phyloP scores from a whole-genome alignment of 1,140 invertebrate species.

The Monomorium pharaonis region DNA sequence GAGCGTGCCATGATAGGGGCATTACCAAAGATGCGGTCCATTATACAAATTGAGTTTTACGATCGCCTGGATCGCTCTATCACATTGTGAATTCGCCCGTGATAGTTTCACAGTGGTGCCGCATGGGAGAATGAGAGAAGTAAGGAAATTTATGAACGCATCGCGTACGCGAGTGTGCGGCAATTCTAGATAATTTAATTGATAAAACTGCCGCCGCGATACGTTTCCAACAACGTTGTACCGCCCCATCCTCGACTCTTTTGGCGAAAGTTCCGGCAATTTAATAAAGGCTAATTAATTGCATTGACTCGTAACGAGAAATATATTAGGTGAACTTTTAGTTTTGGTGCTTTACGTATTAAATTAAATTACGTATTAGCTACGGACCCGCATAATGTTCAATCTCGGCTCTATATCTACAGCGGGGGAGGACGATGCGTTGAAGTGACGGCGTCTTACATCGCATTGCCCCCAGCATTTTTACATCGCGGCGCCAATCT shows the following conservation, averaged over 20 bases:
- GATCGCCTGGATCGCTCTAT: constrained; percentile 35
- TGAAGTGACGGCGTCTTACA: neutral
- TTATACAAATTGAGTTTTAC: constrained; percentile 62
- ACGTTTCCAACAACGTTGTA: neutral
- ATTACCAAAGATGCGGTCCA: constrained; percentile 40
- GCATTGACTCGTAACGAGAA: constrained; percentile 9
- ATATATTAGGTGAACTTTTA: constrained; percentile 10
- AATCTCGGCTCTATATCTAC: neutral
- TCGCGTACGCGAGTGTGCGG: neutral
- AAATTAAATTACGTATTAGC: constrained; percentile 26
- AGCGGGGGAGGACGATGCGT: neutral
- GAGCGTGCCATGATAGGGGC: neutral
- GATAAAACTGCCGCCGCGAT: neutral
- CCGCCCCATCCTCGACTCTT: neutral
- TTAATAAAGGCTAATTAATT: constrained; percentile 40
- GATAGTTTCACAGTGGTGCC: neutral
- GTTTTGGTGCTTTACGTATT: neutral
- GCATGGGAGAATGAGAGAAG: neutral
- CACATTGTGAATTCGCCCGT: constrained; percentile 21
- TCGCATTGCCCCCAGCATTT: neutral
- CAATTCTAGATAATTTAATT: constrained; percentile 39
- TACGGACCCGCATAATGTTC: neutral
- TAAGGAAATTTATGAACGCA: constrained; percentile 3
- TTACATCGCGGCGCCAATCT: neutral
- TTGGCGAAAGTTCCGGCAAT: constrained; percentile 21